Base-by-base conservation (phyloP, 1,140 invertebrate species). In the Zelostemma sp. region DNA sequence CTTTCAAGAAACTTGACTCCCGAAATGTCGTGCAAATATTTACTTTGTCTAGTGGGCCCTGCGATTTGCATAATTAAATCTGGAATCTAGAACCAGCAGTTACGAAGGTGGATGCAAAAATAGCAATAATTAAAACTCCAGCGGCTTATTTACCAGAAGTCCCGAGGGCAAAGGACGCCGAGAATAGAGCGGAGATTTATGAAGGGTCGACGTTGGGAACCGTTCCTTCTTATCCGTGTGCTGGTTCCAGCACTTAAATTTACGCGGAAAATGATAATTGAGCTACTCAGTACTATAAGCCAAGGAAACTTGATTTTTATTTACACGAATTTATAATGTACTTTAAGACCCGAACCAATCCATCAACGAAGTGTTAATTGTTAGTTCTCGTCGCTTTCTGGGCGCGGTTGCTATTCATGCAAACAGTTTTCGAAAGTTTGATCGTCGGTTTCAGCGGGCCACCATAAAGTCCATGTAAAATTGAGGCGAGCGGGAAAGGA, bases 391-490 rank as follows among this genome's bases (percentile, higher is more conserved):
- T 63, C 70, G 47, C 58, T 72, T 68, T 67, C 69, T 62, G 71
- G 61, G 69, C 74, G 68, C 70, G 73, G 76, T 73, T 75, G 74
- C 78, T 80, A 79, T 80, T 79, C 78, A 80, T 80, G 79, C 78
- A 79, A 80, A 80, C 77, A 76, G 79, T 80, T 80, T 80, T 80
- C 76, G 78, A 78, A 80, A 80, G 78, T 80, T 80, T 80, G 78
- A 80, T 80, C 78, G 76, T 73, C 72, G 78, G 76, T 76, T 79
- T 75, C 77, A 72, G 72, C 68, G 65, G 74, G 57, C 31, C 63
- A 72, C 72, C 72, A 72, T 69, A 65, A 65, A 74, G 73, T 76
- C 75, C 71, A 79, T 68, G 72, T 58, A 63, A 77, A 56, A 68
- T 70, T 35, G 53, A 71, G 49, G 41, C 60, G 66, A 67, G 54